Base-by-base conservation (phyloP, 2,797 vertebrate genomes). In the Muscicapa striata region DNA sequence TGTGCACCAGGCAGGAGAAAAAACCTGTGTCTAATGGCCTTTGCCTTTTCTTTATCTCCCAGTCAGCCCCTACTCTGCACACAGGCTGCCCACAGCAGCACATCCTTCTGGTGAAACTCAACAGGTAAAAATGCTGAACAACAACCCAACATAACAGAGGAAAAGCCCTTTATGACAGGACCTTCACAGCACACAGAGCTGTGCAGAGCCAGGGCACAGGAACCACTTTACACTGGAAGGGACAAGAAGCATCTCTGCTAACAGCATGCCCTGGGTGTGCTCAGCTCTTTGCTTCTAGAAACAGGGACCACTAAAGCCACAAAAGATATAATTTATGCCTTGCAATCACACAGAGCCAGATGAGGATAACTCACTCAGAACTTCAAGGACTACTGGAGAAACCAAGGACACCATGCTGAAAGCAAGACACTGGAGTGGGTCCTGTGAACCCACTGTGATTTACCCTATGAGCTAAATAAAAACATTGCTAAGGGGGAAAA, bases 391-490 rank as follows among this genome's bases (percentile, higher is more conserved):
- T 61, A 3, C 14, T 30, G 51, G 4, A 83, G 23, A 55, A 80
- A 61, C 19, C 13, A 54, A 64, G 20, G 15, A 78, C 43, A 69
- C 6, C 32, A n/a, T 4, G 14, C 34, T 66, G 36, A 63, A 80
- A 67, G 17, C 8, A 36, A 46, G 17, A 43, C 13, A 5, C 6
- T 29, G 13, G 54, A 58, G 52, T 10, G 10, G 18, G 41, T 51
- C 21, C 66, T 41, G 17, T 36, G 46, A 72, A 88, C 67, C 49
- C 93, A 63, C 55, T 58, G 29, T 57, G 69, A 87, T 79, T 80
- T 83, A 70, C 38, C 52, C 87, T 93, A 54, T 83, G 58, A 52
- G 84, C 49, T 70, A 87, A 95, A 93, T 77, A 66, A 90, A 92
- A 69, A 88, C 41, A 61, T 27, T 79, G 32, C 36, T 68, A 72